Conservation (phyloP, 2,113 vertebrate genomes). For the Tenebrosternarchus preto region DNA sequence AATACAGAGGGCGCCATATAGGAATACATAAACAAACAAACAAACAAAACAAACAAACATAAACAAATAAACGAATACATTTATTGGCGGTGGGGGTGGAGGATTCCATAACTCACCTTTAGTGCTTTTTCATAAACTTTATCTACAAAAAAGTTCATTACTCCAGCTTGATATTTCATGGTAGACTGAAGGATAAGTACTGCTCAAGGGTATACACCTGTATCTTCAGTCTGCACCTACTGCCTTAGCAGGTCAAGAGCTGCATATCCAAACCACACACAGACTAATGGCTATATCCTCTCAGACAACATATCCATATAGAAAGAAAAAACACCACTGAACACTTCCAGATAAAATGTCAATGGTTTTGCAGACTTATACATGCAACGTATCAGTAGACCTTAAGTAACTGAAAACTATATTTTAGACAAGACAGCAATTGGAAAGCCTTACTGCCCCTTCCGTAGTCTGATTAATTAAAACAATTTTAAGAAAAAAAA, state of each 20-base stretch:
- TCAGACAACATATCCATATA: constrained; percentile 66
- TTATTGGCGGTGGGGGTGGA: neutral
- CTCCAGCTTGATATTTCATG: constrained; percentile 53
- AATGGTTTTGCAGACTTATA: constrained; percentile 72
- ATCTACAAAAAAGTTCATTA: constrained; percentile 22
- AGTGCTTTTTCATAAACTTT: constrained; percentile 25
- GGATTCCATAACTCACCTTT: constrained; percentile 11
- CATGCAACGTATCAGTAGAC: constrained; percentile 73
- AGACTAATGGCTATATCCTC: constrained; percentile 22
- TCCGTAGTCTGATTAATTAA: constrained; percentile 10
- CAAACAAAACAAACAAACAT: neutral
- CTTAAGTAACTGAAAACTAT: constrained; percentile 74
- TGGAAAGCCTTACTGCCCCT: neutral
- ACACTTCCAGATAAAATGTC: constrained; percentile 72
- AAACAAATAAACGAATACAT: neutral
- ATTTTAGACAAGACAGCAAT: constrained; percentile 55
- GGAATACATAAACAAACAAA: neutral
- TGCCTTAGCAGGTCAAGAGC: constrained; percentile 31
- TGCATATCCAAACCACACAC: constrained; percentile 28
- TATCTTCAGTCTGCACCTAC: constrained; percentile 33
- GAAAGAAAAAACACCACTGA: constrained; percentile 66
- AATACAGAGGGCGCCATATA: neutral
- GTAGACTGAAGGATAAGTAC: constrained; percentile 49
- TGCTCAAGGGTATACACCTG: constrained; percentile 50
- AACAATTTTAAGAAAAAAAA: neutral